Conservation (phyloP, 1,140 invertebrate genomes). For the Lamellibrachia luymesi region DNA sequence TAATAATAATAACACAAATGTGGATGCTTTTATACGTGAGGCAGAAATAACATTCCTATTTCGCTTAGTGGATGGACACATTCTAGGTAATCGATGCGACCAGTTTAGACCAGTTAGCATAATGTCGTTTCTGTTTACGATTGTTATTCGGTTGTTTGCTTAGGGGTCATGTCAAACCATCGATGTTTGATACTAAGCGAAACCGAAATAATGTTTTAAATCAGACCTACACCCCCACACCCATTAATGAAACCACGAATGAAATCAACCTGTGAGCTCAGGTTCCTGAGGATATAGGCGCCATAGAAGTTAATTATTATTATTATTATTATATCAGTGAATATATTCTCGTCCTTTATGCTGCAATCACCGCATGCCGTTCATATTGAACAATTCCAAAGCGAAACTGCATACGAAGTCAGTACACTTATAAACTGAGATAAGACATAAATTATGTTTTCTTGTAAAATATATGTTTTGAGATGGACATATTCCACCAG, state of each 20-base stretch:
- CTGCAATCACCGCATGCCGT: too few relatives aligned
- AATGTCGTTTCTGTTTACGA: neutral
- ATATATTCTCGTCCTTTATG: too few relatives aligned
- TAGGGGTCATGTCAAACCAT: neutral
- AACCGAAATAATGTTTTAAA: neutral
- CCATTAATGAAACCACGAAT: too few relatives aligned
- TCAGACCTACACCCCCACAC: too few relatives aligned
- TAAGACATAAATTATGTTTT: neutral
- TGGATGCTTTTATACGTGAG: neutral
- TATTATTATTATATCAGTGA: too few relatives aligned
- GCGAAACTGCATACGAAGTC: too few relatives aligned
- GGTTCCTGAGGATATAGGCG: too few relatives aligned
- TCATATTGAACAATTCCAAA: too few relatives aligned
- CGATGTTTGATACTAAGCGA: neutral
- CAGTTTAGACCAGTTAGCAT: neutral
- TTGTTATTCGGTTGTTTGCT: neutral
- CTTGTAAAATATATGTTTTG: neutral
- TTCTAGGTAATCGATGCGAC: neutral
- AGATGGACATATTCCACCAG: neutral
- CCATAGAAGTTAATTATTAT: too few relatives aligned
- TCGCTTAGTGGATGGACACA: neutral
- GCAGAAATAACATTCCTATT: neutral
- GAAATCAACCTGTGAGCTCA: too few relatives aligned
- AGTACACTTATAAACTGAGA: too few relatives aligned
- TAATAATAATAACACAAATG: conserved; percentile 6